Base-by-base conservation (phyloP, 2,797 vertebrate species). In the Kryptopterus vitreolus region DNA sequence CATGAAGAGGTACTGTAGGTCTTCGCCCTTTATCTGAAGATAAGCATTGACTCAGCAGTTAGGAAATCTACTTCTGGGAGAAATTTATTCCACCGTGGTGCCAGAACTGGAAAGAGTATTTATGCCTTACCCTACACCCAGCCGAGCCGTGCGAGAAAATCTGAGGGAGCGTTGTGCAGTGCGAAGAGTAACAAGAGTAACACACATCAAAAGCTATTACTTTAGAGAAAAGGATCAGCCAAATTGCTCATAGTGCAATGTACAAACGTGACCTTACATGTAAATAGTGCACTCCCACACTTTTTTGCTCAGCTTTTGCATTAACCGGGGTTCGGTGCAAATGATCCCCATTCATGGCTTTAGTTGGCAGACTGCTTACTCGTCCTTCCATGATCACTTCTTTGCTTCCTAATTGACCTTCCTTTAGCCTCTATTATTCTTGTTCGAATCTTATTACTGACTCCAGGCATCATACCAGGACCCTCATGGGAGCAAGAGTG, bases 341-440 rank as follows among this genome's bases (percentile, higher is more conserved):
- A 50, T 2, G 5, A 38, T n/a, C 33, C 1, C 22, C 63, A 65
- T 65, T 13, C 33, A 22, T 20, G 61, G 18, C 61, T 20, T 62
- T 62, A 16, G 16, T 11, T 29, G 15, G 20, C 8, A 70, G 24
- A 52, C 66, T 50, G 43, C 5, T 48, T 59, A 63, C n/a, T 12
- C 31, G 24, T 63, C 24, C n/a, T 58, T 76, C 35, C 12, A 29
- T 22, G 26, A 26, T 83, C 58, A 72, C 48, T 24, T 12, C 75
- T 80, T 66, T 31, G 52, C 35, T 53, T 72, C 8, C 8, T n/a
- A 78, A 66, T n/a, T 55, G 59, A 12, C 13, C 35, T 59, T 58
- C 48, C 50, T 70, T 84, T 84, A 48, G 46, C 76, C 53, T 65
- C 61, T 53, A 33, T 70, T 83, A 55, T 71, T 75, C 50, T 74